Evolutionary conservation across 2,888 invertebrate genomes (phyloP).

Genomic region (Apamea crenata): DNA sequence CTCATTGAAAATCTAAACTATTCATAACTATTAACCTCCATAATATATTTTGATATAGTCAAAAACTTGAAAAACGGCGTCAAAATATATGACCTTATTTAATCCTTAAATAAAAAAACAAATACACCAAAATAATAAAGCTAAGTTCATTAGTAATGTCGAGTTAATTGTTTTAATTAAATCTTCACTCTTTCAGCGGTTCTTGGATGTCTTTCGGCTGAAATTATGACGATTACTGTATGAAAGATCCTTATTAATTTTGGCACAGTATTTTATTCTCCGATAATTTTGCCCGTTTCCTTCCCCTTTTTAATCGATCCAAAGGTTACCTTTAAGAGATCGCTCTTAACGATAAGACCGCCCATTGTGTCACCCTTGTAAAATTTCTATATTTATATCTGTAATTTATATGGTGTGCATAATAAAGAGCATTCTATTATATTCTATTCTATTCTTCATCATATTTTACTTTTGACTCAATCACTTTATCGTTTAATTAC

Average conservation of each 20-base stretch:
- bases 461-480: not conserved
- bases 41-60: not conserved
- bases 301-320: no score
- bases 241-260: not conserved
- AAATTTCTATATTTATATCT: no score
- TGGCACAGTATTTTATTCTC: not conserved
- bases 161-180: slow-evolving; percentile 54
- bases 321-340: no score
- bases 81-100: no score
- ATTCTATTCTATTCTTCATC: no score
- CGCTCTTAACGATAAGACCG: no score
- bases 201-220: not conserved
- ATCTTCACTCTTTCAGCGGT: slow-evolving; percentile 44
- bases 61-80: no score
- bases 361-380: no score
- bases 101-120: not conserved
- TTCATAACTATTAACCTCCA: no score
- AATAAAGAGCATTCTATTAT: no score
- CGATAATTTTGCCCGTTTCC: not conserved
- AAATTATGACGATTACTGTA: not conserved
- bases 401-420: no score
- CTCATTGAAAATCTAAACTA: no score
- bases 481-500: not conserved
- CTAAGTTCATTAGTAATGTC: slow-evolving; percentile 37
- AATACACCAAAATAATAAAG: slow-evolving; percentile 3